Evolutionary conservation across 1,140 invertebrate genomes (phyloP).

Genomic region (Penaeus chinensis): DNA sequence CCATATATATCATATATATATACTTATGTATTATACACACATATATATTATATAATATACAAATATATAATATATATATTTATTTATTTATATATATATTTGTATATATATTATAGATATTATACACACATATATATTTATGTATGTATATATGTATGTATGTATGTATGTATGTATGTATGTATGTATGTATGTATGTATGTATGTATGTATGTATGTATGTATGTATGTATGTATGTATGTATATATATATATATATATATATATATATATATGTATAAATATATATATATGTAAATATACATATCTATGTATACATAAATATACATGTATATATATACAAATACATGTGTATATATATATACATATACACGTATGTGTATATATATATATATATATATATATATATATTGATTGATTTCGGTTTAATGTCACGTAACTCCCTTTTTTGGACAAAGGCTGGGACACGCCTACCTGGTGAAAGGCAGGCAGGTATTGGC

Average conservation of each 20-base stretch:
- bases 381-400: too few species aligned
- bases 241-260: not conserved
- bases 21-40: not conserved
- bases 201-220: not conserved
- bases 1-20: not conserved
- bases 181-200: not conserved
- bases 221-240: not conserved
- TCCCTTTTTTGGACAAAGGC: not conserved
- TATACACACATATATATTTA: too few species aligned
- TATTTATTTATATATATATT: not conserved
- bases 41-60: not conserved
- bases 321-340: not conserved
- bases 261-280: constrained; percentile 15
- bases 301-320: not conserved
- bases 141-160: too few species aligned
- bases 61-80: not conserved
- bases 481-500: too few species aligned
- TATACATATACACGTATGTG: too few species aligned
- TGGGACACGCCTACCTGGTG: not conserved
- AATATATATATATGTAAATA: constrained; percentile 20
- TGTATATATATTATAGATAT: not conserved
- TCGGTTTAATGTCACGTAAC: too few species aligned
- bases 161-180: too few species aligned
- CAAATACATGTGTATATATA: not conserved
- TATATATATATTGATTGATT: too few species aligned